Base-by-base conservation (phyloP, 2,888 invertebrate species). In the Drosophila seclusa region DNA sequence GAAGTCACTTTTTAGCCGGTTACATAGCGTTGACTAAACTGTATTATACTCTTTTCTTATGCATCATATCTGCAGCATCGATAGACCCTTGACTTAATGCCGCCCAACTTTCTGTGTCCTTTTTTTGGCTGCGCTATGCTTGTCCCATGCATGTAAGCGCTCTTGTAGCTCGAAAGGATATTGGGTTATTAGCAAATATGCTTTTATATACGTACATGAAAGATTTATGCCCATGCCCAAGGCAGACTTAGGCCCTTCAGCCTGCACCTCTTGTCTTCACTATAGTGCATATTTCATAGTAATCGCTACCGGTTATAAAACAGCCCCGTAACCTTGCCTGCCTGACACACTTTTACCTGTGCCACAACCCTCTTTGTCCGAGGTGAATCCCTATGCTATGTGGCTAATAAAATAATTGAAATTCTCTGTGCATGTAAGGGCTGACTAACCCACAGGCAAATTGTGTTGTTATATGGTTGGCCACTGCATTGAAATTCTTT, bases 341-440 rank as follows among this genome's bases (percentile, higher is more conserved):
- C 59, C 61, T 66, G 53, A 32, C 73, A 69, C 73, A 69, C 62
- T 48, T 71, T 74, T 74, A 83, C 81, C 86, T 86, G 71, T 34
- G 60, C 64, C 52, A 29, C 40, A 73, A 83, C 76, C 84, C 71
- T 67, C 76, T 71, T 73, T 50, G 64, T 74, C 69, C 52, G 40
- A 57, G 71, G 61, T 29, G 86, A 78, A 84, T 58, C 73, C 73
- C 61, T 68, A 59, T 73, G 69, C 76, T 81, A 83, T 68, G 76
- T 77, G 82, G 86, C 87, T 87, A 87, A 89, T 85, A 89, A 87
- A 87, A 87, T 87, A 89, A 89, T 89, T 87, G 85, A 87, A 87
- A 87, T 89, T 89, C 76, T 82, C 70, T 62, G 65, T 84, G 89
- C 84, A 78, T 76, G 67, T 63, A 67, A 66, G 75, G 69, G 55